These are phyloP conservation scores for Gavialis gangeticus DNA, from an alignment of 2,113 vertebrate species.

Conservation along the genomic window DNA sequence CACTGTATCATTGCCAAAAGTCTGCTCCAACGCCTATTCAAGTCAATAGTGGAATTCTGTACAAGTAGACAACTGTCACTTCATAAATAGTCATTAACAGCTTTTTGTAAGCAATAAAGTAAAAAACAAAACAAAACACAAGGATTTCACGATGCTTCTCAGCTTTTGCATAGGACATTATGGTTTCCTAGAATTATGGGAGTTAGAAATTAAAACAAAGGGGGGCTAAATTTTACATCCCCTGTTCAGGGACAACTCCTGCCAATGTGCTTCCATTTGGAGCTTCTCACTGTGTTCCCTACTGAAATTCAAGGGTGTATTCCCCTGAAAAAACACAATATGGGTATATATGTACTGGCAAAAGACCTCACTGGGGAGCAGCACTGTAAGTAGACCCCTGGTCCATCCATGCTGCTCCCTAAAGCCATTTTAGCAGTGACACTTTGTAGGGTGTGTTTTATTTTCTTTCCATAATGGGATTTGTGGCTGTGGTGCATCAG, in stretches of 20 bases:
- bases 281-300: background rate
- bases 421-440: too few relatives aligned
- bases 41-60: background rate
- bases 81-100: accelerated
- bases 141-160: background rate
- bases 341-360: too few relatives aligned
- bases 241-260: accelerated
- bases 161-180: accelerated
- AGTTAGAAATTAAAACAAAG: background rate
- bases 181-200: background rate
- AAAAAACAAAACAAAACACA: too few relatives aligned
- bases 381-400: too few relatives aligned
- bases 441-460: too few relatives aligned
- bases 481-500: too few relatives aligned
- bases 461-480: too few relatives aligned
- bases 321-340: background rate
- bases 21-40: background rate
- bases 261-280: background rate
- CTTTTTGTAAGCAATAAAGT: accelerated
- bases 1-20: background rate
- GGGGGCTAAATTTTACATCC: background rate
- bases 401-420: too few relatives aligned
- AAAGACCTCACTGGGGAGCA: too few relatives aligned
- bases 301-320: background rate
- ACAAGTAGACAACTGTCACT: background rate